Percentiles rank a stretch among this genome's conserved stretches.
Conservation (phyloP, 2,113 vertebrate genomes). For the Lagopus muta region DNA sequence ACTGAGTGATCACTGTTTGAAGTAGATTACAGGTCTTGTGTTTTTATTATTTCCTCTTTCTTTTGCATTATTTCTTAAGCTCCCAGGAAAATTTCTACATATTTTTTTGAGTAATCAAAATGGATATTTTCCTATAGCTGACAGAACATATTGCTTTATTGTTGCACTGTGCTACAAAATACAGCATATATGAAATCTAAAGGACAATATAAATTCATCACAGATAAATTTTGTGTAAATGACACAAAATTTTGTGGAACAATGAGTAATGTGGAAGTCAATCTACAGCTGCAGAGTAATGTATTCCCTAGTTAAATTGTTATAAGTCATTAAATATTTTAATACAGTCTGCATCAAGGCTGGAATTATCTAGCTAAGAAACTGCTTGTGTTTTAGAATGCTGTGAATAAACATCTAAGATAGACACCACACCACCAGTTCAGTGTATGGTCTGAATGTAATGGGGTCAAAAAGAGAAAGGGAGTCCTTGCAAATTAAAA, state of each 20-base stretch:
- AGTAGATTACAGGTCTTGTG: neutral
- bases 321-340: neutral
- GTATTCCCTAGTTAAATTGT: neutral
- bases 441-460: neutral
- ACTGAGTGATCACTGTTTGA: neutral
- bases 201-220: neutral
- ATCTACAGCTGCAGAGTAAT: neutral
- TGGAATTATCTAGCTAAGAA: neutral
- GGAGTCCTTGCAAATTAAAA: neutral
- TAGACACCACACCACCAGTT: neutral
- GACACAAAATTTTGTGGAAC: neutral
- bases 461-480: neutral
- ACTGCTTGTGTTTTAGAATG: neutral
- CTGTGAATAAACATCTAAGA: too few species aligned
- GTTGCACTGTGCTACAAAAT: neutral
- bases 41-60: neutral
- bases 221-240: slow-evolving; percentile 9
- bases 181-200: neutral
- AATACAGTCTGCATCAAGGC: neutral
- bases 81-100: neutral
- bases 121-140: neutral
- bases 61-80: neutral
- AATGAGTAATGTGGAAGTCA: neutral
- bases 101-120: slow-evolving; percentile 10
- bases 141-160: neutral